phyloP scores from a whole-genome alignment of 2,797 vertebrate species.

The Miichthys miiuy region DNA sequence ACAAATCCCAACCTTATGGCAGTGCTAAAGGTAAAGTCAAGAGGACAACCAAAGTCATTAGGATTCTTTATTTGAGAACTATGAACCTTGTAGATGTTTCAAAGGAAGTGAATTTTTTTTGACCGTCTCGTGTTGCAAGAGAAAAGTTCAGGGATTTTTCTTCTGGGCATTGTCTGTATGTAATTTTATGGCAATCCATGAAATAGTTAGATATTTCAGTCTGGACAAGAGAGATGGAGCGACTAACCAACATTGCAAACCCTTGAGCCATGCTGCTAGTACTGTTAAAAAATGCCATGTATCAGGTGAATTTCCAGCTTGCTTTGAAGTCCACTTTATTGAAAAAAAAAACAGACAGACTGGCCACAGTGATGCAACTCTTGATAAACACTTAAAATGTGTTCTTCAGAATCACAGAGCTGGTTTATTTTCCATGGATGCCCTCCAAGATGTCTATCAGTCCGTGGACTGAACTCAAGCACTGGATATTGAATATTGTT shows the following conservation, averaged over 20 bases:
- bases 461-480: slow-evolving; percentile 31
- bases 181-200: no score
- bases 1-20: no score
- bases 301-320: background rate
- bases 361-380: background rate
- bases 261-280: no score
- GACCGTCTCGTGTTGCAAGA: background rate
- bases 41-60: background rate
- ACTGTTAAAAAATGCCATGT: background rate
- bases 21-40: no score
- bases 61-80: background rate
- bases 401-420: slow-evolving; percentile 21
- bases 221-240: background rate
- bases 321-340: background rate
- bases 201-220: no score
- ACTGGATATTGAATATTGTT: slow-evolving; percentile 38
- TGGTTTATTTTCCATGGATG: slow-evolving; percentile 40
- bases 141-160: no score
- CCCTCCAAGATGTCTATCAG: slow-evolving; percentile 43
- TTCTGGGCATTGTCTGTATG: no score
- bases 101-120: background rate
- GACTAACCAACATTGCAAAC: background rate
- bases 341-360: background rate
- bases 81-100: background rate
- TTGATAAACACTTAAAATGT: slow-evolving; percentile 29